Percentiles rank a stretch among this genome's conserved stretches.
Evolutionary conservation across 2,888 invertebrate species (phyloP).

Genomic region (Nomada fabriciana): DNA sequence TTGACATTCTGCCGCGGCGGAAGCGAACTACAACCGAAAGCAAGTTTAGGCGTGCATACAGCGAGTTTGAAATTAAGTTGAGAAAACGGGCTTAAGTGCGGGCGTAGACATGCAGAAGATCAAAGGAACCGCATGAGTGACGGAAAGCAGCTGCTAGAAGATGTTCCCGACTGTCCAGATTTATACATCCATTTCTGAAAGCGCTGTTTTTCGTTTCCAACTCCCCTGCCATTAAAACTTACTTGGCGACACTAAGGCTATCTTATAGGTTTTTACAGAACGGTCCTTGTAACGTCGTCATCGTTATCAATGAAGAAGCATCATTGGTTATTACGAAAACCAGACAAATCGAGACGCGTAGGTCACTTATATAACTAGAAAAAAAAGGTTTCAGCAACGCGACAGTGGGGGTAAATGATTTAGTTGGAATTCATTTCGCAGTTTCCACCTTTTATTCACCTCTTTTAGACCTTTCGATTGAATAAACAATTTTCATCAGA

Average conservation of each 20-base stretch:
- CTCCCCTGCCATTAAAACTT: conserved; percentile 32
- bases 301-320: conserved; percentile 16
- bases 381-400: no score
- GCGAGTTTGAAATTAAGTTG: conserved; percentile 74
- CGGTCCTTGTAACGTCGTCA: conserved; percentile 18
- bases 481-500: no score
- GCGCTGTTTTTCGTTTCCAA: conserved; percentile 18
- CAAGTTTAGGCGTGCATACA: conserved; percentile 34
- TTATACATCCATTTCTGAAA: conserved; percentile 72
- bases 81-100: conserved; percentile 76
- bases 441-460: no score
- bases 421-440: no score
- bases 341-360: no score
- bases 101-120: conserved; percentile 74
- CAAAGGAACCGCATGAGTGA: conserved; percentile 81
- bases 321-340: no score
- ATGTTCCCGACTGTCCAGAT: conserved; percentile 73
- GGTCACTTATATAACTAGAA: no score
- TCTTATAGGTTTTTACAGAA: neutral
- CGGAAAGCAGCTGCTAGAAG: conserved; percentile 82
- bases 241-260: conserved; percentile 30
- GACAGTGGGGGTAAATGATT: no score
- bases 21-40: conserved; percentile 34
- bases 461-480: no score
- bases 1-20: conserved; percentile 42